Percentiles rank a stretch among this genome's conserved stretches.
Evolutionary conservation across 2,888 invertebrate genomes (phyloP).

Genomic region (Caenorhabditis japonica): DNA sequence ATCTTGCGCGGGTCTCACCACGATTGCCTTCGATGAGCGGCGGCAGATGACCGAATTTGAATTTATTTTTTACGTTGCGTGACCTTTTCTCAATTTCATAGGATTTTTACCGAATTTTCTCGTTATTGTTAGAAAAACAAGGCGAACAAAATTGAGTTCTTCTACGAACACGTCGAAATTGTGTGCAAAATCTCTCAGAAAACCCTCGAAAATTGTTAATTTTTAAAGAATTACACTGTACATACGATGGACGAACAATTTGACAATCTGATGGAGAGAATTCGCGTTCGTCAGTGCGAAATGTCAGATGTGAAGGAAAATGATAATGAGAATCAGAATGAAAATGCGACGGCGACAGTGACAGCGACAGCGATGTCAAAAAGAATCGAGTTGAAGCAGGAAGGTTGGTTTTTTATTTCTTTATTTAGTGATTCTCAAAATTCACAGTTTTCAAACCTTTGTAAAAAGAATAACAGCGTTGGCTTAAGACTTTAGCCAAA

Average conservation of each 20-base stretch:
- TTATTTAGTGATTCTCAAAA: no score
- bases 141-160: slow-evolving; percentile 18
- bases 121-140: not conserved
- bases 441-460: no score
- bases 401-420: no score
- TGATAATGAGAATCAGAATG: slow-evolving; percentile 54
- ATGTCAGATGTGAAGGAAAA: no score
- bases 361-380: no score
- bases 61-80: slow-evolving; percentile 21
- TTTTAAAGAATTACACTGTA: slow-evolving; percentile 46
- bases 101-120: slow-evolving; percentile 6
- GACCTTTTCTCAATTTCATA: not conserved
- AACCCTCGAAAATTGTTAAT: not conserved
- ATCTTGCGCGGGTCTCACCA: slow-evolving; percentile 18
- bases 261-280: slow-evolving; percentile 57
- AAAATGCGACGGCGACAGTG: not conserved
- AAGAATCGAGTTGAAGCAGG: no score
- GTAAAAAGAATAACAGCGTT: no score
- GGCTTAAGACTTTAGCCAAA: no score
- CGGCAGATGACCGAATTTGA: slow-evolving; percentile 31
- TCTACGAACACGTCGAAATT: slow-evolving; percentile 15
- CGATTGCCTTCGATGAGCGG: slow-evolving; percentile 21
- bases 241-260: slow-evolving; percentile 45
- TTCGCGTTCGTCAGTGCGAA: slow-evolving; percentile 48
- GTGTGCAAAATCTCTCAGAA: not conserved